Percentiles rank a stretch among this genome's conserved stretches.
phyloP scores from a whole-genome alignment of 2,113 vertebrate genomes.

The Crypturellus undulatus region DNA sequence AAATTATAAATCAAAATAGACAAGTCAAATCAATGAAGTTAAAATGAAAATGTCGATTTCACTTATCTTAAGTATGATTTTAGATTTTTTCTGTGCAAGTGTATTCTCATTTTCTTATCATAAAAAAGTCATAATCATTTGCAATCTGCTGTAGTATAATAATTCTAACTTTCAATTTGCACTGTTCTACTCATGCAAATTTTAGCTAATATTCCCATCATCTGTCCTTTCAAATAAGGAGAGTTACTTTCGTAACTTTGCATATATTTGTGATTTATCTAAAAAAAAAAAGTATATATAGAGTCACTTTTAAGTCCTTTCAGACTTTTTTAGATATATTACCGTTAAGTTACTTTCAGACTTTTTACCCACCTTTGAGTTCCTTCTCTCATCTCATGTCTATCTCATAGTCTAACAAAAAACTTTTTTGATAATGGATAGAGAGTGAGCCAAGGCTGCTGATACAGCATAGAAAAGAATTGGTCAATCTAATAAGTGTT shows the following conservation, averaged over 20 bases:
- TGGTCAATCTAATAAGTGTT: slow-evolving; percentile 36
- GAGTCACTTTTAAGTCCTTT: not conserved
- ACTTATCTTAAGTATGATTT: not conserved
- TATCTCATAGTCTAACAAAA: not conserved
- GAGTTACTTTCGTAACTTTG: not conserved
- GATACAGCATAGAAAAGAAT: slow-evolving; percentile 39
- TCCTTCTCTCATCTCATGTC: not conserved
- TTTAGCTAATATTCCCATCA: slow-evolving; percentile 6
- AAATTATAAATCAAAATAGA: slow-evolving; percentile 29
- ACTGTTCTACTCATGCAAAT: not conserved
- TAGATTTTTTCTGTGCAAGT: not conserved
- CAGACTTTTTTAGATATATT: too few relatives aligned
- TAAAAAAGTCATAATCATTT: not conserved
- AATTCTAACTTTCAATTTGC: not conserved
- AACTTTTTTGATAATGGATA: slow-evolving; percentile 3
- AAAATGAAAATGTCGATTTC: slow-evolving; percentile 14
- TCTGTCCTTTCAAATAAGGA: not conserved
- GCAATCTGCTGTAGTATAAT: not conserved
- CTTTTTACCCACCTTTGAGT: not conserved
- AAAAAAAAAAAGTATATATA: not conserved
- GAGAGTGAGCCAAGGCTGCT: not conserved
- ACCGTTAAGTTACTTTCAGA: not conserved
- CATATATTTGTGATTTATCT: not conserved
- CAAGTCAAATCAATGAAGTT: not conserved
- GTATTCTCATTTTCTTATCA: not conserved